Evolutionary conservation across 2,888 invertebrate species (phyloP), one percentile per base, ranked within the genome.

Genomic region (Cetonia aurata): DNA sequence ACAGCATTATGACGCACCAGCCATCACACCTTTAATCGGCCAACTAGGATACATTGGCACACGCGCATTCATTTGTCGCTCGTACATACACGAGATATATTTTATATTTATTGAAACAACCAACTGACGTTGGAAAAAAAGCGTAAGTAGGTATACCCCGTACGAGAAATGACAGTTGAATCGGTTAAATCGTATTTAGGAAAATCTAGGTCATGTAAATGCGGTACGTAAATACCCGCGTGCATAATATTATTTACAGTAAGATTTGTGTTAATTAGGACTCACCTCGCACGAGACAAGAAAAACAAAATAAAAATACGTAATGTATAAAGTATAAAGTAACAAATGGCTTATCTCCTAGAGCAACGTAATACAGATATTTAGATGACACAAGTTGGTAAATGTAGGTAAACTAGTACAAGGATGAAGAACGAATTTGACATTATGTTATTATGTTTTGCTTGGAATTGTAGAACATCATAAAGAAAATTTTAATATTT

Each of bases 171-270:
- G 56, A 56, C 56, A 41, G 56, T 41, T 56, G 15, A 56, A 56
- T 56, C 37, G 56, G 33, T 56, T 37, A 37, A 41, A 56, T 15
- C 25, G 44, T 15, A 48, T 62, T 62, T 62, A 13, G 48, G 48
- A 62, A 48, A 62, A 62, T 62, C 62, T 62, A 62, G 62, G 62
- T 62, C 62, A 48, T 62, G 62, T 62, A 62, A 62, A 62, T 62
- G 56, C 17, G 41, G 9, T 56, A 56, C 25, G 25, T 25, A 25
- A 25, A 25, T 25, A 25, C 25, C 3, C 25, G 1, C 4, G 25
- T 4, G 4, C 4, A 25, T 25, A 25, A 25, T 25, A 25, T 25
- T 25, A 25, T 25, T 25, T 56, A 53, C 31, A 56, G 12, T 53
- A 31, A 4, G 52, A 66, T 66, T 66, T 66, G 66, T 37, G 37